Percentiles rank a stretch among this genome's conserved stretches.
phyloP scores from a whole-genome alignment of 2,113 vertebrate genomes.

The Lophotis ruficrista region DNA sequence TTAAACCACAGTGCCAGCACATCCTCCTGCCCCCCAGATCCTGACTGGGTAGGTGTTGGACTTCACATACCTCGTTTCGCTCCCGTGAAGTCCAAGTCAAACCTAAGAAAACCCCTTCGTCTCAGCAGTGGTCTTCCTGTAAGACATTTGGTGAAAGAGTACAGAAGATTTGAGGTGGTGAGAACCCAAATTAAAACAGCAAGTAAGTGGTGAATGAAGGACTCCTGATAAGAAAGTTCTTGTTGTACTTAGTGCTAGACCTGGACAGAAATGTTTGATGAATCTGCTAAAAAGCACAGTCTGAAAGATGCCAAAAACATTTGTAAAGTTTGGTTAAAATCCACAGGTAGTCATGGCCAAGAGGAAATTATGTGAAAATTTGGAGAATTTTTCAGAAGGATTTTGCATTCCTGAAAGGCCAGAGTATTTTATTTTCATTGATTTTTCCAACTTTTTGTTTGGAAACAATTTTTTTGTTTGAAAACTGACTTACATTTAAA shows the following conservation, averaged over 20 bases:
- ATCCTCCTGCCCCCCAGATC: neutral
- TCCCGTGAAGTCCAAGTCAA: neutral
- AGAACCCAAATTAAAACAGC: neutral
- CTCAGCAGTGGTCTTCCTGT: neutral
- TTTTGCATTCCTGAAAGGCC: neutral
- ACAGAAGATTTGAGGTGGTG: neutral
- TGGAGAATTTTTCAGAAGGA: neutral
- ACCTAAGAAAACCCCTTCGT: neutral
- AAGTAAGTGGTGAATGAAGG: neutral
- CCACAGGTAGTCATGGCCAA: neutral
- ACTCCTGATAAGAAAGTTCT: neutral
- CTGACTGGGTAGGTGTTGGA: rapidly evolving
- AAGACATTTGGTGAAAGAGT: neutral
- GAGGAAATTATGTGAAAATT: neutral
- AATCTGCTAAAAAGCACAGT: neutral
- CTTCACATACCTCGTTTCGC: neutral
- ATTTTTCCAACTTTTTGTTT: neutral
- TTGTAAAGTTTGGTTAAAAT: neutral
- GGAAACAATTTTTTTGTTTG: neutral
- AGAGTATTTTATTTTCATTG: neutral
- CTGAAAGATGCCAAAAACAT: neutral
- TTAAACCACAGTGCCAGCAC: neutral
- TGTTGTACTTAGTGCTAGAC: neutral
- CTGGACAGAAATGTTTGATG: neutral
- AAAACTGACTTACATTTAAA: neutral